Conservation (phyloP, 2,888 invertebrate genomes). For the Dione juno region DNA sequence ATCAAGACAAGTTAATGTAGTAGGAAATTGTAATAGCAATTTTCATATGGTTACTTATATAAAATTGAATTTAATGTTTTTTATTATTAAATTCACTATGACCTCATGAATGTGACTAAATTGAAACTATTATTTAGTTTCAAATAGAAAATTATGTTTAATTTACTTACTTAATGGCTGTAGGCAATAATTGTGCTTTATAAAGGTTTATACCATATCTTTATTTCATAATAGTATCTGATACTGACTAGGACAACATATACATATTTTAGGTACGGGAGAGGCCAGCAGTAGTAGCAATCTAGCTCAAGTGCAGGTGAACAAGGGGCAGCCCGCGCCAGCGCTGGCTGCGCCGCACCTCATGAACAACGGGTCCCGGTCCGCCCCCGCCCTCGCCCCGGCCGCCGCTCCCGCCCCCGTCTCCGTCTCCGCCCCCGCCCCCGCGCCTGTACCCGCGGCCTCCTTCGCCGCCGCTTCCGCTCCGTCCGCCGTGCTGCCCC, state of each 20-base stretch:
- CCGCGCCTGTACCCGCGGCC: conserved; percentile 61
- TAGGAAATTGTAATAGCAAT: too few relatives aligned
- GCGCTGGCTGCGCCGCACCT: conserved; percentile 74
- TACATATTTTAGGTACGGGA: conserved; percentile 55
- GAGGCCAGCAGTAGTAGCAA: conserved; percentile 64
- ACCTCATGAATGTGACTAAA: too few relatives aligned
- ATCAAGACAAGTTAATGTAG: too few relatives aligned
- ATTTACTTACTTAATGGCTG: too few relatives aligned
- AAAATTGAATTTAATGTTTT: too few relatives aligned
- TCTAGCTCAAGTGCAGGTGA: conserved; percentile 75
- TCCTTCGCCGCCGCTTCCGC: conserved; percentile 51
- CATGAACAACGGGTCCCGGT: conserved; percentile 75
- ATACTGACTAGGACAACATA: background rate
- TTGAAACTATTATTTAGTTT: too few relatives aligned
- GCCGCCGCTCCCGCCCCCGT: conserved; percentile 36
- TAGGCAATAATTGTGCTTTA: too few relatives aligned
- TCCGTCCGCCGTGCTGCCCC: too few relatives aligned
- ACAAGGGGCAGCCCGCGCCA: conserved; percentile 77
- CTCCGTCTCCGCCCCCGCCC: conserved; percentile 77
- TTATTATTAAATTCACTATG: too few relatives aligned
- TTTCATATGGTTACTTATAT: too few relatives aligned
- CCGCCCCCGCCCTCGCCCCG: conserved; percentile 47
- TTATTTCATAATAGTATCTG: background rate
- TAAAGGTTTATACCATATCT: background rate
- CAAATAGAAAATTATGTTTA: too few relatives aligned